These are phyloP conservation scores for Xestia c-nigrum DNA, from an alignment of 2,888 invertebrate species.

Conservation along the genomic window DNA sequence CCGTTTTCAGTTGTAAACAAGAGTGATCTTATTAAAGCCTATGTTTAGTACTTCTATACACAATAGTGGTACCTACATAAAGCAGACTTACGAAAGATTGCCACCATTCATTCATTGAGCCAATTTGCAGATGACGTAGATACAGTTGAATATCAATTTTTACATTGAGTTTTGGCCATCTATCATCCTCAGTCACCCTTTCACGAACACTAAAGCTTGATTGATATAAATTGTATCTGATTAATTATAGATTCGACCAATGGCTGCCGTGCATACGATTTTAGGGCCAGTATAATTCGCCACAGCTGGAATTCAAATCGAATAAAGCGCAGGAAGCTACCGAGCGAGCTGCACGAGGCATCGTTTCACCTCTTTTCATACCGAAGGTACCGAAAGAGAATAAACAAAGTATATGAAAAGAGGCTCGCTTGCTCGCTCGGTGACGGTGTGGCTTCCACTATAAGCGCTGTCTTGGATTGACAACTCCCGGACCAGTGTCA, in stretches of 20 bases:
- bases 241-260: not conserved
- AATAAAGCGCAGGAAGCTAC: no score
- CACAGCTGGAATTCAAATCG: not conserved
- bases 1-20: not conserved
- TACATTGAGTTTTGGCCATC: not conserved
- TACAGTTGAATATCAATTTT: not conserved
- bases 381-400: no score
- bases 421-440: no score
- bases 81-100: not conserved
- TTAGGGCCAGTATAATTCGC: not conserved
- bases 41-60: not conserved
- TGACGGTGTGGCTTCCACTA: no score
- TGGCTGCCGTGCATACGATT: not conserved
- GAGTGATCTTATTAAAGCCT: not conserved
- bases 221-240: not conserved
- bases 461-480: not conserved
- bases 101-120: not conserved
- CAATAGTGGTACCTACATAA: not conserved
- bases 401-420: no score
- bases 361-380: no score
- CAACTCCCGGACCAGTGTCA: not conserved
- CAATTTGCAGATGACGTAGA: not conserved
- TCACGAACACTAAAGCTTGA: not conserved
- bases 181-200: not conserved
- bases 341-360: no score